Evolutionary conservation across 2,888 invertebrate species (phyloP).

Genomic region (Aricia artaxerxes): DNA sequence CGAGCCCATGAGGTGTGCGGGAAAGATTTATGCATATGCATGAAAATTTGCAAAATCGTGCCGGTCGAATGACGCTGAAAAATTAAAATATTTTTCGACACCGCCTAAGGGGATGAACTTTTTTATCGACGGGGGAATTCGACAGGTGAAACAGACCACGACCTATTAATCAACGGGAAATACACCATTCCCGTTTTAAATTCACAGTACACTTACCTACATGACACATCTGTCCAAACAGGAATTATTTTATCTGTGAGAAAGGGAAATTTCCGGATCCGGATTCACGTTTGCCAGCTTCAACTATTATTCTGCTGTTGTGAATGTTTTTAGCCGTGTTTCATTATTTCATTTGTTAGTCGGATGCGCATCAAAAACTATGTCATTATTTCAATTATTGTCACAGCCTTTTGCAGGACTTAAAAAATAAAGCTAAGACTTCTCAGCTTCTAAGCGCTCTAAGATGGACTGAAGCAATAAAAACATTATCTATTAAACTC

Average conservation of each 20-base stretch:
- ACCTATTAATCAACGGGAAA: conserved; percentile 15
- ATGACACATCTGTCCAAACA: conserved; percentile 14
- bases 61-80: background rate
- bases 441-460: too few relatives aligned
- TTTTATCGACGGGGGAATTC: conserved; percentile 21
- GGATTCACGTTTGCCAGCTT: background rate
- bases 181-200: conserved; percentile 7
- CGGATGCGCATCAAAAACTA: background rate
- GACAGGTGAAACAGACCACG: conserved; percentile 23
- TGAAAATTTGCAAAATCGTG: conserved; percentile 19
- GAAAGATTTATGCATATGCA: conserved; percentile 12
- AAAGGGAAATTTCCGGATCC: background rate
- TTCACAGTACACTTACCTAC: conserved; percentile 15
- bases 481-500: too few relatives aligned
- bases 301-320: background rate
- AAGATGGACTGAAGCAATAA: too few relatives aligned
- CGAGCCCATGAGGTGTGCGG: background rate
- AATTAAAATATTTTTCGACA: conserved; percentile 23
- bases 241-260: background rate
- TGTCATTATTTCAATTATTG: background rate
- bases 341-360: background rate
- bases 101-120: conserved; percentile 12
- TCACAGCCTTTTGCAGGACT: background rate
- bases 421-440: too few relatives aligned
- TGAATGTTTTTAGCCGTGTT: background rate